Percentiles rank a stretch among this genome's conserved stretches.
phyloP scores from a whole-genome alignment of 2,113 vertebrate species.

The Poicephalus gulielmi region DNA sequence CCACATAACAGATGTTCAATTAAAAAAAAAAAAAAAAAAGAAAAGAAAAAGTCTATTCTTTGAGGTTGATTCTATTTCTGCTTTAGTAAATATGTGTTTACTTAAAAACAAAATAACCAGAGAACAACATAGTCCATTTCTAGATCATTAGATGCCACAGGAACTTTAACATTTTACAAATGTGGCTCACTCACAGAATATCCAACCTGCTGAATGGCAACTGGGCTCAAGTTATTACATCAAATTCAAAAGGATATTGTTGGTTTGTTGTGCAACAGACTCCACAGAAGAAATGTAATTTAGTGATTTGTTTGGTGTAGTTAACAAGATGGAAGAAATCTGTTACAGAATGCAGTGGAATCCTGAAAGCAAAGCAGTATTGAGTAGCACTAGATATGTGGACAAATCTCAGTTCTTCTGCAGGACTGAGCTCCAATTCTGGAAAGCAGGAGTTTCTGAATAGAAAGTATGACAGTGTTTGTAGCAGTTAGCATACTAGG shows the following conservation, averaged over 20 bases:
- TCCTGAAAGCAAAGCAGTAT: not conserved
- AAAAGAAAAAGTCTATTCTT: not conserved
- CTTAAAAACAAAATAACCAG: not conserved
- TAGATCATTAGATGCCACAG: not conserved
- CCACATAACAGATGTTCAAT: not conserved
- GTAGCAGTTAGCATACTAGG: not conserved
- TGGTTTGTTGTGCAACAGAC: not conserved
- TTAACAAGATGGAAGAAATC: not conserved
- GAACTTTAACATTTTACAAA: not conserved
- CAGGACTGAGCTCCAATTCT: not conserved
- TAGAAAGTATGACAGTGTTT: not conserved
- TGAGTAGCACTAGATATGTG: not conserved
- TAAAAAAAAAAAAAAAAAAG: not conserved
- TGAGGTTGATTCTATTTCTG: not conserved
- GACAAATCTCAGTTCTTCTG: not conserved
- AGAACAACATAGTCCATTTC: not conserved
- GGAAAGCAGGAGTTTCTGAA: not conserved
- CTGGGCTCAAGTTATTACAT: not conserved
- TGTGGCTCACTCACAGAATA: not conserved
- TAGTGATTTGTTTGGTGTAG: not conserved
- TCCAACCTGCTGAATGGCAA: not conserved
- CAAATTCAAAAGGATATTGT: not conserved
- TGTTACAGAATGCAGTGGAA: not conserved
- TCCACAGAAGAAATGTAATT: not conserved
- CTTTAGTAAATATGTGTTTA: not conserved